Conservation (phyloP, 2,797 vertebrate genomes). For the Sebastes elongatus region DNA sequence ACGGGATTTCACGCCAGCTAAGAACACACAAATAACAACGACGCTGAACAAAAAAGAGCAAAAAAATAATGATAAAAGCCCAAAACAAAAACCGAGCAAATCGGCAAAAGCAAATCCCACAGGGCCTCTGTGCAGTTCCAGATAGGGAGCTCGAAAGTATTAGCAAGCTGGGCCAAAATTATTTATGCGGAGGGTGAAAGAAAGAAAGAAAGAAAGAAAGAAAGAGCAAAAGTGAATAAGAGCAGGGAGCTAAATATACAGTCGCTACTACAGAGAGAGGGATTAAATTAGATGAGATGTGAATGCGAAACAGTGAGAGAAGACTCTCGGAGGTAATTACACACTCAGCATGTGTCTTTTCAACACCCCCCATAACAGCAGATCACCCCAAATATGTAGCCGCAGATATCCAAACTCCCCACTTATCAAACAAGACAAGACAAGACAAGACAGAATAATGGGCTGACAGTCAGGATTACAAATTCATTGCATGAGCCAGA, state of each 20-base stretch:
- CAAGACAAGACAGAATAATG: neutral
- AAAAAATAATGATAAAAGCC: neutral
- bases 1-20: constrained; percentile 28
- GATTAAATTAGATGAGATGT: constrained; percentile 51
- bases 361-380: constrained; percentile 21
- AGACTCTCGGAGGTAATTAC: constrained; percentile 51
- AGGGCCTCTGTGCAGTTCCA: constrained; percentile 8
- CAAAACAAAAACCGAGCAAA: constrained; percentile 25
- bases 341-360: constrained; percentile 50
- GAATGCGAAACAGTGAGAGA: constrained; percentile 41
- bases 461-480: neutral
- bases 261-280: constrained; percentile 19
- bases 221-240: neutral
- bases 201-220: neutral
- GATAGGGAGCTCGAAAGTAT: constrained; percentile 23
- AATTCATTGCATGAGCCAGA: neutral
- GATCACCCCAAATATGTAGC: constrained; percentile 11
- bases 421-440: neutral
- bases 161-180: constrained; percentile 25
- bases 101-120: constrained; percentile 47
- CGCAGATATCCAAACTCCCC: constrained; percentile 14
- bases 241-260: constrained; percentile 40
- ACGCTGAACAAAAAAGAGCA: neutral
- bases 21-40: constrained; percentile 43
- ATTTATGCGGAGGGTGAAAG: constrained; percentile 31